phyloP scores from a whole-genome alignment of 2,113 vertebrate genomes.

The Leptosomus discolor region DNA sequence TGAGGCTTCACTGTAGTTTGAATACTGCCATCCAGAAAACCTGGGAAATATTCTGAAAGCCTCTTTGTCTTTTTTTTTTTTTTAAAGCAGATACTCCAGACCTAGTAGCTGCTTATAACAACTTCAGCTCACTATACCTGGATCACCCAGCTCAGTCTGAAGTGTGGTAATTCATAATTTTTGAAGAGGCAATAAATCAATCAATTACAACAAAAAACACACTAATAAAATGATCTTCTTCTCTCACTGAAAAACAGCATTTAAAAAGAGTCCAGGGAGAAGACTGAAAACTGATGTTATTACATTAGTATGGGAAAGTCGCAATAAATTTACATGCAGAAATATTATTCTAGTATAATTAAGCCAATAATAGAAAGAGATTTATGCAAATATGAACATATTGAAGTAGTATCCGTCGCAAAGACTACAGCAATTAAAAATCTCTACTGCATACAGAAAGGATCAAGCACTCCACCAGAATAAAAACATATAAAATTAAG shows the following conservation, averaged over 20 bases:
- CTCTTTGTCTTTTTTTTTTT: not conserved
- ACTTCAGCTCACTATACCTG: not conserved
- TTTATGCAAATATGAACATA: not conserved
- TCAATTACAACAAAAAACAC: not conserved
- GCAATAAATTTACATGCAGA: not conserved
- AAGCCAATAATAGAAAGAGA: not conserved
- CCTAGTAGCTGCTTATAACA: not conserved
- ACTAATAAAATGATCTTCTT: not conserved
- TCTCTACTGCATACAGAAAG: not conserved
- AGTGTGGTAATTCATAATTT: not conserved
- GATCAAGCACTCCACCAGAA: not conserved
- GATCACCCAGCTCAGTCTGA: not conserved
- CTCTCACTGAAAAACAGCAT: not conserved
- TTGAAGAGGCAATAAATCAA: not conserved
- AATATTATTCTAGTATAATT: not conserved
- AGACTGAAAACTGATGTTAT: not conserved
- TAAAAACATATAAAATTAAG: not conserved
- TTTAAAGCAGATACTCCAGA: not conserved
- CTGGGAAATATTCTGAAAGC: not conserved
- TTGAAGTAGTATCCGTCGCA: rapidly evolving
- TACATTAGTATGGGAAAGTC: not conserved
- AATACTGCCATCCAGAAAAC: not conserved
- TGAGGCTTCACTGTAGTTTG: not conserved
- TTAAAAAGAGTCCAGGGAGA: not conserved
- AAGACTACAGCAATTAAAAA: not conserved